phyloP scores from a whole-genome alignment of 2,888 invertebrate species.

The Acrobasis repandana region DNA sequence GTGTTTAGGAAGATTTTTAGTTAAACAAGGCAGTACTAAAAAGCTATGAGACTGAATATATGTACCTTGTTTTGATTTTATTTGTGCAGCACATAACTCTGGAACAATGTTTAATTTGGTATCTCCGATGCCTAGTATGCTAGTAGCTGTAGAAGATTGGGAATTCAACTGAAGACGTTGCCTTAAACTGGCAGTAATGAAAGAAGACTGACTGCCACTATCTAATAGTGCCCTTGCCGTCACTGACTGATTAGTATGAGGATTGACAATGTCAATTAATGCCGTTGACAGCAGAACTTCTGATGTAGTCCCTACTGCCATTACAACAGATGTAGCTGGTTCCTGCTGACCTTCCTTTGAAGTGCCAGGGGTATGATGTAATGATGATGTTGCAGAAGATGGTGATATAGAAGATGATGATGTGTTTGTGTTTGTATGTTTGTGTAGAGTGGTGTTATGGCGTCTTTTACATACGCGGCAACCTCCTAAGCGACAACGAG shows the following conservation, averaged over 20 bases:
- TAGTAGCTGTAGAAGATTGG: not conserved
- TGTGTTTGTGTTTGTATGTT: not conserved
- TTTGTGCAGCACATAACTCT: not conserved
- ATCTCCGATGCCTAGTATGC: not conserved
- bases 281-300: not conserved
- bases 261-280: not conserved
- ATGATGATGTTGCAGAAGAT: not conserved
- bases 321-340: not conserved
- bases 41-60: not conserved
- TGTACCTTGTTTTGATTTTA: constrained; percentile 2
- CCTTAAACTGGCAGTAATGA: not conserved
- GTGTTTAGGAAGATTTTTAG: not conserved
- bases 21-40: not conserved
- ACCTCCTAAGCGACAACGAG: constrained; percentile 13
- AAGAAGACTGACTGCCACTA: not conserved
- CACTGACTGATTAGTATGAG: not conserved
- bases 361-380: not conserved
- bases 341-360: not conserved
- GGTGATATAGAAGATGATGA: not conserved
- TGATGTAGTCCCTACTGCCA: not conserved
- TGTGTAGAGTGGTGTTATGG: not conserved
- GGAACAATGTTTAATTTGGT: not conserved
- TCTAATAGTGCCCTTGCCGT: not conserved
- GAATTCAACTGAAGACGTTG: not conserved
- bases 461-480: constrained; percentile 3